Base-by-base conservation (phyloP, 2,888 invertebrate genomes). In the Sympetrum striolatum region DNA sequence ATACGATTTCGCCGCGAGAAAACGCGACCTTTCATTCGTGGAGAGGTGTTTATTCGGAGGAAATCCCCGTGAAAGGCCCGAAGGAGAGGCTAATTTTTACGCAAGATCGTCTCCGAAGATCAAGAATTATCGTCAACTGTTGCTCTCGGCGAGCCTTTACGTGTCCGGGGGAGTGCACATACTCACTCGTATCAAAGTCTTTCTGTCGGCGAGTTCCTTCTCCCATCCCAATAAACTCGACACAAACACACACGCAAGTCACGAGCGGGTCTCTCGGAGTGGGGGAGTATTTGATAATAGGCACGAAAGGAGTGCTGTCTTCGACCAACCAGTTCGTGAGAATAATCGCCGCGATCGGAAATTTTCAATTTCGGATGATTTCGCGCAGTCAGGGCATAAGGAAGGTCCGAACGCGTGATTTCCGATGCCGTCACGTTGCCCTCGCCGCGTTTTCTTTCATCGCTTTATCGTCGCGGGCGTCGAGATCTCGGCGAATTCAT, bases 311-410 rank as follows among this genome's bases (percentile, higher is more conserved):
- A 25, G 58, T 58, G 53, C 14, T 35, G 82, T 82, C 82, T 58
- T 58, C 58, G 48, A 14, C 81, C 44, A 18, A 14, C 12, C 25
- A 44, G 44, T 48, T 44, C 82, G 82, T 82, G 82, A 48, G 58
- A 82, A 53, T 53, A 58, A 82, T 82, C 82, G 64, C 37, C 22
- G 31, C 64, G 60, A 86, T 86, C 86, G 86, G 60, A 86, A 86
- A 64, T 86, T 86, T 86, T 86, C 86, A 86, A 86, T 86, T 86
- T 86, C 60, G 37, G 86, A 86, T n/a, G 86, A 86, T 60, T 58
- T 60, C 14, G 73, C 31, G 73, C 25, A 64, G 64, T 22, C 64
- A 64, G 64, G 64, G 25, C n/a, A n/a, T 22, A 5, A 60, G n/a
- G 18, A 60, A 5, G 81, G 58, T 0, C 35, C 39, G 14, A 25